Percentiles rank a stretch among this genome's conserved stretches.
These are phyloP conservation scores for Mesorhabditis belari DNA, from an alignment of 2,888 invertebrate genomes.

Conservation along the genomic window DNA sequence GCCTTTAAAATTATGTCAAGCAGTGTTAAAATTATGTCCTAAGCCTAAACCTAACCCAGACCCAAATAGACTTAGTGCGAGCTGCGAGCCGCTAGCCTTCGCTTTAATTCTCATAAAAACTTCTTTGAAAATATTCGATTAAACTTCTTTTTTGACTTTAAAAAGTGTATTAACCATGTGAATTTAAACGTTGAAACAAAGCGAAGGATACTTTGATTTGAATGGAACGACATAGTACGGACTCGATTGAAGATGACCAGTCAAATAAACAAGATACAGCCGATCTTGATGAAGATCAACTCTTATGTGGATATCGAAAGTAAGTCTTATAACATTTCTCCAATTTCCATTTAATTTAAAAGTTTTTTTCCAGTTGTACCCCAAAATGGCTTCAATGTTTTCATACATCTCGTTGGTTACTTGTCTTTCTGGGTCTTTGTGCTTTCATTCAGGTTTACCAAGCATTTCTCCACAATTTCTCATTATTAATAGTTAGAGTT, in stretches of 20 bases:
- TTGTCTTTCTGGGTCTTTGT: slow-evolving; percentile 49
- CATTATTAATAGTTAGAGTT: slow-evolving; percentile 24
- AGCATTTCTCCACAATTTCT: not conserved
- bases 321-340: slow-evolving; percentile 6
- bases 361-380: slow-evolving; percentile 36
- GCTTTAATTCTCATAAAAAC: too few relatives aligned
- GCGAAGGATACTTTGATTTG: not conserved
- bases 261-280: slow-evolving; percentile 16
- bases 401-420: slow-evolving; percentile 47
- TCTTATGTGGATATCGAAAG: slow-evolving; percentile 42
- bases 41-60: too few relatives aligned
- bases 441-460: slow-evolving; percentile 52
- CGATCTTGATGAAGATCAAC: slow-evolving; percentile 23
- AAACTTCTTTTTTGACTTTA: too few relatives aligned
- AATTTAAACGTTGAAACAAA: too few relatives aligned
- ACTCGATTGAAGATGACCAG: slow-evolving; percentile 24
- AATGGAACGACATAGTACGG: slow-evolving; percentile 34
- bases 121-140: too few relatives aligned
- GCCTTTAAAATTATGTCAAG: too few relatives aligned
- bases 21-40: too few relatives aligned
- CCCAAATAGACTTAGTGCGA: too few relatives aligned
- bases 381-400: slow-evolving; percentile 48
- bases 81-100: too few relatives aligned
- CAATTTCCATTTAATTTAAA: not conserved
- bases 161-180: too few relatives aligned